Base-by-base conservation (phyloP, 2,888 invertebrate species). In the Oxycera nigricornis region DNA sequence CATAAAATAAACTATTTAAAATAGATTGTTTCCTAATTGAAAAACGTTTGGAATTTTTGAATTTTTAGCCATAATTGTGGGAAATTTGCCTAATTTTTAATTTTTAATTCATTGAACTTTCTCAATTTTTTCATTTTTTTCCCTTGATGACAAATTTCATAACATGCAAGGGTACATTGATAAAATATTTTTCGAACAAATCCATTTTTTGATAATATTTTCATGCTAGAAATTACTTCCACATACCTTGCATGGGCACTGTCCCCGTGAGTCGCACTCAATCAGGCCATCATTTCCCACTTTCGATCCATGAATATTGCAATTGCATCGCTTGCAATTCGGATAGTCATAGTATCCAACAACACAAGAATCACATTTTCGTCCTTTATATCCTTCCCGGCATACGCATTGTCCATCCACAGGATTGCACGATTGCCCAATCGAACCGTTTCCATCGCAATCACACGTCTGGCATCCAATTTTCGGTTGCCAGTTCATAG, bases 261-360 rank as follows among this genome's bases (percentile, higher is more conserved):
- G 90, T 0, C 97, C 97, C 68, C 86, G 86, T 0, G 90, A 87
- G 79, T 92, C 90, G 80, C 94, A 95, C 39, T 89, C 86, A 80
- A 95, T 95, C 3, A 89, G 80, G 0, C 89, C 89, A 77, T 87
- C 86, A 1, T 86, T 84, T 41, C 91, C 85, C 3, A 80, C 80
- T 26, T 81, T 80, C 0, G 93, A 92, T 11, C 95, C 97, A 11
- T 91, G 90, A 0, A 86, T 82, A 81, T 92, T 89, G 84, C 98
- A 98, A 80, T 90, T 89, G 83, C 98, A 98, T 7, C 91, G 91
- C 52, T 90, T 88, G 85, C 98, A 97, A 78, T 92, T 89, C 3
- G 97, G 94, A 85, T 93, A 96, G 14, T 95, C 95, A 87, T 92
- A 96, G 87, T 92, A 94, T 0, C 97, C 98, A 4, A 88, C 87